phyloP scores from a whole-genome alignment of 2,113 vertebrate species.

The Protobothrops flavoviridis region DNA sequence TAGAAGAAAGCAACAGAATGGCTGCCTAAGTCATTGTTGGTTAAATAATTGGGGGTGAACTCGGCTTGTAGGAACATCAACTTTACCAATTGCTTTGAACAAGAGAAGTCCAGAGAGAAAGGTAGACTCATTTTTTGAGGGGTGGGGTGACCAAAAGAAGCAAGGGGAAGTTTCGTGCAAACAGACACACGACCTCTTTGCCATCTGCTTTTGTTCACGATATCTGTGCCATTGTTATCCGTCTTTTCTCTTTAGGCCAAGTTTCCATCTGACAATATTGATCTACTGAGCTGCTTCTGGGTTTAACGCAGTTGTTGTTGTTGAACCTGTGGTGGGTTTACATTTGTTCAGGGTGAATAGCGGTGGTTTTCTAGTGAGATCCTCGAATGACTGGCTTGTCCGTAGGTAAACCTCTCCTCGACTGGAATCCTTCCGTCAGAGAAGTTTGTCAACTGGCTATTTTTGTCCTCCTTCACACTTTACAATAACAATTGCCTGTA shows the following conservation, averaged over 20 bases:
- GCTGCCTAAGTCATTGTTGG: background rate
- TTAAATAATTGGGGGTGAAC: background rate
- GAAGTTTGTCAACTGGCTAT: constrained; percentile 28
- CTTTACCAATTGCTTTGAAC: no score
- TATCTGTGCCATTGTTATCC: background rate
- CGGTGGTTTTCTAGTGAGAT: background rate
- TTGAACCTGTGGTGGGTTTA: background rate
- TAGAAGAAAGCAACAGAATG: background rate
- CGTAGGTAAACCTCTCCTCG: background rate
- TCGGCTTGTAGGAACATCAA: background rate
- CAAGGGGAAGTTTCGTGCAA: background rate
- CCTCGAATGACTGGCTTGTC: background rate
- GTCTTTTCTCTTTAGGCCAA: background rate
- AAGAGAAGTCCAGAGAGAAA: background rate
- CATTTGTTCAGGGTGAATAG: background rate
- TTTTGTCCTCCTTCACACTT: constrained; percentile 20
- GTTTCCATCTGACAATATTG: background rate
- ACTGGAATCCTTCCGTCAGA: constrained; percentile 16
- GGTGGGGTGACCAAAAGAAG: no score
- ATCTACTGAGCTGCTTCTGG: background rate
- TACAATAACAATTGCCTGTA: constrained; percentile 33
- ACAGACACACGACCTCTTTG: background rate
- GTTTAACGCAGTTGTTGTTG: background rate
- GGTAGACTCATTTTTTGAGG: background rate
- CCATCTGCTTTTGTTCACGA: background rate